Base-by-base conservation (phyloP, 2,113 vertebrate species). In the Pygoscelis adeliae region DNA sequence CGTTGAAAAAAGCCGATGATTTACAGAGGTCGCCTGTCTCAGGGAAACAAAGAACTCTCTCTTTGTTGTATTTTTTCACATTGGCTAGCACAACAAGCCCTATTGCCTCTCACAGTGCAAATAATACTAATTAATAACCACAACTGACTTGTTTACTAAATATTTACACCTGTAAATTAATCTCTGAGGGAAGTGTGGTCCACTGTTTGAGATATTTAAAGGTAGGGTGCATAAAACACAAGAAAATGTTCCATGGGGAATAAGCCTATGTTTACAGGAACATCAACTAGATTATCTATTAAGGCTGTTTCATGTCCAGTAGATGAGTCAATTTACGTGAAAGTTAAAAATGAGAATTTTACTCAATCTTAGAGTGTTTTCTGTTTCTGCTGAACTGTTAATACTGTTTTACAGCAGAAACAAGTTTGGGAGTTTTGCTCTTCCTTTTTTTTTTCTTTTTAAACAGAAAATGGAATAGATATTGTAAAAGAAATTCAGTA, bases 61-160 rank as follows among this genome's bases (percentile, higher is more conserved):
- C 46, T 11, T 36, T 8, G 0, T 13, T n/a, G 1, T 1, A 4
- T 0, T 25, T 58, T 59, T 52, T 13, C 53, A 61, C 20, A 12
- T 1, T 13, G 38, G 27, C 27, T 6, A 13, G 44, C 32, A 44
- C 62, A 30, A 53, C 9, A 4, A 70, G 11, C 42, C 19, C 40
- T 7, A 3, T 6, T 30, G 23, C 9, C 30, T 23, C 20, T 2
- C 40, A 38, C 29, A 21, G 15, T 6, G 30, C 49, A 52, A 72
- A 59, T 30, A 52, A 29, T 8, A 49, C 34, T 18, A 87, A 42
- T 26, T 62, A 27, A 67, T 21, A 63, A 72, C 27, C 18, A 67
- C 49, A 55, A 10, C 7, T 42, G 26, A 50, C 13, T 40, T 49
- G 21, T 70, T 76, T 53, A 38, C 40, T 58, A 66, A 78, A 66